These are phyloP conservation scores for Archocentrus centrarchus DNA, from an alignment of 2,113 vertebrate genomes.

Conservation along the genomic window DNA sequence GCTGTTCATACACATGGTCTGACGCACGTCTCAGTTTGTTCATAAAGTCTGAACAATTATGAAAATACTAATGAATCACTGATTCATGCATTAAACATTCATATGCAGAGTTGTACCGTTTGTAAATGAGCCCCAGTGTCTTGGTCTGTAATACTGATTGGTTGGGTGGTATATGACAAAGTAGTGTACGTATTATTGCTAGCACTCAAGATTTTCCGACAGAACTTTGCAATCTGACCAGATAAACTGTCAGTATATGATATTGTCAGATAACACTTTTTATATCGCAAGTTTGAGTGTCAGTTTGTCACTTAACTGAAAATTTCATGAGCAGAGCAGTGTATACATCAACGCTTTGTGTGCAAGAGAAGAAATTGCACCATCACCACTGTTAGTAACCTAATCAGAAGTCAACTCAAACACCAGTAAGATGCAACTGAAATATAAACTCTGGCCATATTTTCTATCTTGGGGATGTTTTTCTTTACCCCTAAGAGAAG, in stretches of 20 bases:
- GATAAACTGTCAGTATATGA: neutral
- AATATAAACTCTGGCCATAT: neutral
- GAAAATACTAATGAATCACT: neutral
- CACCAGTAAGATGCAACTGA: neutral
- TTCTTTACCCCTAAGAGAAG: neutral
- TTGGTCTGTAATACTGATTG: neutral
- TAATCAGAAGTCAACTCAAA: constrained; percentile 16
- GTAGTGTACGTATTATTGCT: neutral
- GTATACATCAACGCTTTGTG: neutral
- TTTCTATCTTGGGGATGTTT: neutral
- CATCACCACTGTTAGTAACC: neutral
- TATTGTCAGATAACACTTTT: neutral
- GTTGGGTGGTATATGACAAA: neutral
- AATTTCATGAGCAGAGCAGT: too few species aligned
- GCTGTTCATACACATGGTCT: neutral
- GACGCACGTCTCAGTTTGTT: neutral
- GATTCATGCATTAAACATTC: neutral
- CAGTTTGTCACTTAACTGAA: neutral
- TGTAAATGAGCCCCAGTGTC: neutral
- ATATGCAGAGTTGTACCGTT: neutral
- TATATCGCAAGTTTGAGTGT: neutral
- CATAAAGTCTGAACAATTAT: neutral
- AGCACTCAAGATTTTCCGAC: neutral
- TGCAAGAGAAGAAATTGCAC: neutral
- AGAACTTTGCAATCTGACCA: neutral